A percentile compares a stretch with the other conserved stretches of the same genome.
These are phyloP conservation scores for Bradypodion pumilum DNA, from an alignment of 2,797 vertebrate genomes.

Conservation along the genomic window DNA sequence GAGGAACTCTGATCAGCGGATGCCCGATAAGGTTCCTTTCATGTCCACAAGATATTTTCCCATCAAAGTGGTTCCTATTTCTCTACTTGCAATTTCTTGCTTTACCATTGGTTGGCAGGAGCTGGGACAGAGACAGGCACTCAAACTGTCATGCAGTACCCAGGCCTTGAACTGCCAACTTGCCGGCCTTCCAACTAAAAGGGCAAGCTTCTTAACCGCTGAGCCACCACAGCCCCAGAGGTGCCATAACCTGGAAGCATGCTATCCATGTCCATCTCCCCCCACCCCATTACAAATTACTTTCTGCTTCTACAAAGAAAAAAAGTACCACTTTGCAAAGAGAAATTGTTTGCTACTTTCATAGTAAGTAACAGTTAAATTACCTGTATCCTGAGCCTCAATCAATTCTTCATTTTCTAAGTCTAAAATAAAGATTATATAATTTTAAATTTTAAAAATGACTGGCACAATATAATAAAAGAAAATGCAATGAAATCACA, in stretches of 20 bases:
- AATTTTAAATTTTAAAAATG: background rate
- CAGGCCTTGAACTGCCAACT: too few relatives aligned
- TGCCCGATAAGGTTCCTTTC: too few relatives aligned
- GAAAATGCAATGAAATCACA: slow-evolving; percentile 1
- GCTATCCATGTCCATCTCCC: background rate
- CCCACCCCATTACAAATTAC: background rate
- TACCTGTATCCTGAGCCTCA: slow-evolving; percentile 51
- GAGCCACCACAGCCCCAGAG: too few relatives aligned
- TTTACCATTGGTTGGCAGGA: too few relatives aligned
- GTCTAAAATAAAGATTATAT: slow-evolving; percentile 53
- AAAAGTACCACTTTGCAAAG: background rate
- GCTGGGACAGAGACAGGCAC: too few relatives aligned
- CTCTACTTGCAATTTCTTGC: too few relatives aligned
- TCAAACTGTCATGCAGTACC: too few relatives aligned
- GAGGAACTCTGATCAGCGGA: too few relatives aligned
- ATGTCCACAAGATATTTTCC: too few relatives aligned
- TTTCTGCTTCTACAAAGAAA: background rate
- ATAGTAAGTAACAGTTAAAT: background rate
- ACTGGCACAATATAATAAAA: background rate
- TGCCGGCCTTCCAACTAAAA: too few relatives aligned
- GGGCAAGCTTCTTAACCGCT: too few relatives aligned
- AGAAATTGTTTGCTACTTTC: background rate
- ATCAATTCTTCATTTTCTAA: slow-evolving; percentile 35
- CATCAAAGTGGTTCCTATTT: too few relatives aligned
- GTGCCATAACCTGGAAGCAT: background rate